These are phyloP conservation scores for Pseudoatta argentina DNA, from an alignment of 1,140 invertebrate genomes.

Conservation along the genomic window DNA sequence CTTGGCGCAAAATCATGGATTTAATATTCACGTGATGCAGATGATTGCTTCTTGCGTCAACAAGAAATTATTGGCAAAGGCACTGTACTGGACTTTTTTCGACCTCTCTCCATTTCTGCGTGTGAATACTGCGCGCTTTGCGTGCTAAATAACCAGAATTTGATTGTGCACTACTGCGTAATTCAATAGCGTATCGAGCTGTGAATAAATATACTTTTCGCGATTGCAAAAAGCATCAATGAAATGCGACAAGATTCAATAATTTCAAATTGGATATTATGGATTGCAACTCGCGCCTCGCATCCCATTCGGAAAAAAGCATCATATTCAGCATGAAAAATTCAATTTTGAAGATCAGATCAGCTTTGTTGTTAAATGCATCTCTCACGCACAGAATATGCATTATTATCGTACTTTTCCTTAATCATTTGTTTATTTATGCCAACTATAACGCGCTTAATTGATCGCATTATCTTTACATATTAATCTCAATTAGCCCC, in stretches of 20 bases:
- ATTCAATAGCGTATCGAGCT: constrained; percentile 50
- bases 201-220: constrained; percentile 38
- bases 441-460: background rate
- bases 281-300: background rate
- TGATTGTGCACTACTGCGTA: constrained; percentile 46
- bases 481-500: constrained; percentile 22
- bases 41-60: constrained; percentile 55
- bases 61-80: constrained; percentile 56
- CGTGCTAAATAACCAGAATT: constrained; percentile 57
- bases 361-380: background rate
- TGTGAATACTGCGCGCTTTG: constrained; percentile 27
- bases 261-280: constrained; percentile 43
- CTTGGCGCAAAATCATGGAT: background rate
- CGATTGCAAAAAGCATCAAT: constrained; percentile 46
- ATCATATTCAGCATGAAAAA: background rate
- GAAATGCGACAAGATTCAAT: constrained; percentile 46
- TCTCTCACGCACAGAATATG: background rate
- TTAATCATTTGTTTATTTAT: background rate
- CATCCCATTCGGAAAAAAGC: background rate
- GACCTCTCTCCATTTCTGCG: constrained; percentile 15
- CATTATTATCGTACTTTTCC: background rate
- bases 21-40: constrained; percentile 32
- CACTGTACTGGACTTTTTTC: constrained; percentile 26
- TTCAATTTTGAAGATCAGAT: background rate
- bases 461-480: background rate